Conservation (phyloP, 2,797 vertebrate species). For the Esox lucius region DNA sequence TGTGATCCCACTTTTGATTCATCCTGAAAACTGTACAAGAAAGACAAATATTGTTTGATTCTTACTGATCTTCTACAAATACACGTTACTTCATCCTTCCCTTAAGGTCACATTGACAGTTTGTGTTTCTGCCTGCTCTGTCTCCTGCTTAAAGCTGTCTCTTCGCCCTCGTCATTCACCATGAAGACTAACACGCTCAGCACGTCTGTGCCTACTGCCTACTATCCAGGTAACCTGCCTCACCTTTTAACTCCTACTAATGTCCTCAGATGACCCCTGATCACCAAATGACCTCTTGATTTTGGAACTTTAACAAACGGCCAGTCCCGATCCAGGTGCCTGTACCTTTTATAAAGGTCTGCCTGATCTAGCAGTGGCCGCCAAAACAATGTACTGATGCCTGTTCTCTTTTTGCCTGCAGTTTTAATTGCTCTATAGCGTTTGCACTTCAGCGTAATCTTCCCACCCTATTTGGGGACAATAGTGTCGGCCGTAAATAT, state of each 20-base stretch:
- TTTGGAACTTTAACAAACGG: not conserved
- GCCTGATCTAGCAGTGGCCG: not conserved
- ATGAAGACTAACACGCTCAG: constrained; percentile 89
- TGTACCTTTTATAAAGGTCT: not conserved
- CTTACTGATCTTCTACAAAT: not conserved
- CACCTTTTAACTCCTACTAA: not conserved
- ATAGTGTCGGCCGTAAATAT: not conserved
- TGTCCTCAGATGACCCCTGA: not conserved
- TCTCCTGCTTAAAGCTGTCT: constrained; percentile 77
- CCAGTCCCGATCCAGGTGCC: too few relatives aligned
- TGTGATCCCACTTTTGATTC: too few relatives aligned
- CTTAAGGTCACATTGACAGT: not conserved
- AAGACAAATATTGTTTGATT: not conserved
- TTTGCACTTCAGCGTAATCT: constrained; percentile 1
- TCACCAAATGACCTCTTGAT: not conserved
- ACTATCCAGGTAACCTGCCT: constrained; percentile 83
- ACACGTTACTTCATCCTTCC: not conserved
- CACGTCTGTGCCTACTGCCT: constrained; percentile 85
- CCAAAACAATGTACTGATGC: not conserved
- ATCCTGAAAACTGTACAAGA: too few relatives aligned
- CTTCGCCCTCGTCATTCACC: constrained; percentile 88
- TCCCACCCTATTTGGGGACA: not conserved
- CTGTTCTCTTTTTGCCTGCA: constrained; percentile 7
- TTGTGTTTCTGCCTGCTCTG: not conserved
- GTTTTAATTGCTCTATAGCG: constrained; percentile 8